Percentiles rank a stretch among this genome's conserved stretches.
Conservation (phyloP, 2,888 invertebrate genomes). For the Tortricodes alternella region DNA sequence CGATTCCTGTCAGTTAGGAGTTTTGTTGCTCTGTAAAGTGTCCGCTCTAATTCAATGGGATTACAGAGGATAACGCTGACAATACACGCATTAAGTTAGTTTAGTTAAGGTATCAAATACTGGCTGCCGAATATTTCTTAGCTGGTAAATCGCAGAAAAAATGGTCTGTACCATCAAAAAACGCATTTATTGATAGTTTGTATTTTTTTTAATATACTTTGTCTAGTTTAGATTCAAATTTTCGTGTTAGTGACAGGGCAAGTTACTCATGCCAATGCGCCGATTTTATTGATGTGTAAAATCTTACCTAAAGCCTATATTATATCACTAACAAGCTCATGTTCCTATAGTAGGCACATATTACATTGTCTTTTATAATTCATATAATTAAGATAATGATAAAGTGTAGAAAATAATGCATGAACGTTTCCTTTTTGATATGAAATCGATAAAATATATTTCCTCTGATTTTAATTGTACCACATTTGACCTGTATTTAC, state of each 20-base stretch:
- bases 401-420: slow-evolving; percentile 81
- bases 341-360: slow-evolving; percentile 72
- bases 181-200: slow-evolving; percentile 29
- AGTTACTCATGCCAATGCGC: background rate
- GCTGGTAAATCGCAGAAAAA: background rate
- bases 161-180: slow-evolving; percentile 23
- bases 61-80: background rate
- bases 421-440: slow-evolving; percentile 79
- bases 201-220: slow-evolving; percentile 14
- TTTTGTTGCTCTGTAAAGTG: slow-evolving; percentile 20
- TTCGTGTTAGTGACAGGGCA: slow-evolving; percentile 12
- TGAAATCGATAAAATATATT: slow-evolving; percentile 78
- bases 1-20: slow-evolving; percentile 32
- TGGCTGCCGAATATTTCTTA: background rate
- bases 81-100: slow-evolving; percentile 10
- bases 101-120: slow-evolving; percentile 15
- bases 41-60: slow-evolving; percentile 5
- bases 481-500: slow-evolving; percentile 81
- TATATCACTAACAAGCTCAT: slow-evolving; percentile 52
- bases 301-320: slow-evolving; percentile 44
- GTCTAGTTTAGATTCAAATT: slow-evolving; percentile 27
- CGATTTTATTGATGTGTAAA: background rate
- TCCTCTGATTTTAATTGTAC: slow-evolving; percentile 81
- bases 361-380: slow-evolving; percentile 60
- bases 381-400: slow-evolving; percentile 61